Base-by-base conservation (phyloP, 1,140 invertebrate genomes). In the Tetramorium simillimum region DNA sequence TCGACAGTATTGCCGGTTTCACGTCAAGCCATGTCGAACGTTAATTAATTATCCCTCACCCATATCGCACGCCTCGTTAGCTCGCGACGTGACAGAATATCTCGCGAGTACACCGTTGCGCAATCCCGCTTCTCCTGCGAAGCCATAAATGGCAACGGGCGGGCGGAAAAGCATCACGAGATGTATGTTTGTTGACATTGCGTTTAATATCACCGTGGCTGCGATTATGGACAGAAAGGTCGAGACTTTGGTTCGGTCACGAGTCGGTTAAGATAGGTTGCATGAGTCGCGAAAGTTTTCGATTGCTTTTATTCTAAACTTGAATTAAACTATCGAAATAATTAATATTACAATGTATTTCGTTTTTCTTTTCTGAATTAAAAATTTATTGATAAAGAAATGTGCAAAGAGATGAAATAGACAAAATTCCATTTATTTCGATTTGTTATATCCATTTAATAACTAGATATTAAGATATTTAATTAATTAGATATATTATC, bases 31-130 rank as follows among this genome's bases (percentile, higher is more conserved):
- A 49, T 10, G 65, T 69, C 65, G 65, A 69, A 69, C 65, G 49
- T 51, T 84, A 90, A 90, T 90, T 90, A 84, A 90, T 90, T 82
- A 76, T 53, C 65, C 51, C n/a, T 67, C 60, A 62, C n/a, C 24
- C 56, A 62, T 81, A 76, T 86, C 75, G 87, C 84, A 60, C 58
- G 40, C 62, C 63, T 89, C 85, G 82, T 90, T 89, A 89, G 72
- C 70, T 33, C 10, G 46, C 62, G 53, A 24, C 56, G 46, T 33
- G 76, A 70, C 58, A 53, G 70, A 77, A 86, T 77, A 40, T 69
- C 60, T 67, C 18, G 5, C 51, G 63, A 49, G 37, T 49, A 69
- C 51, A 51, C 62, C 49, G 53, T 89, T 75, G 49, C 33, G 76
- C 58, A 82, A 89, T 72, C 28, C 33, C 46, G n/a, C 60, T 33